A percentile compares a stretch with the other conserved stretches of the same genome.
Evolutionary conservation across 2,888 invertebrate genomes (phyloP).

Genomic region (Leucophenga maculata): DNA sequence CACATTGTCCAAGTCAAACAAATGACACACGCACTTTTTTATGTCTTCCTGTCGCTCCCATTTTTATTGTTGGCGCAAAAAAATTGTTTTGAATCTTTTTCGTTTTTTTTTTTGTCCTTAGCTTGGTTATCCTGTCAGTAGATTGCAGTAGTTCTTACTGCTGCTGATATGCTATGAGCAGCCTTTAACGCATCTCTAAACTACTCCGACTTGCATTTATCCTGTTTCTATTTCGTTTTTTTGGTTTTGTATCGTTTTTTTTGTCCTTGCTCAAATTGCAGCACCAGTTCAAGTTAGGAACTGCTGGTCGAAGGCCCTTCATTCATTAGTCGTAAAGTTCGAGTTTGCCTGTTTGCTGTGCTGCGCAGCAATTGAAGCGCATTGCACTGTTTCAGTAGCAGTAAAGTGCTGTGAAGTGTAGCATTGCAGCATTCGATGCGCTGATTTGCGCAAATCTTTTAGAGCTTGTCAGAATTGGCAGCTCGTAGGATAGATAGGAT

Average conservation of each 20-base stretch:
- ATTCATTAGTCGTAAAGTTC: conserved; percentile 50
- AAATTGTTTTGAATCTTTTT: too few species aligned
- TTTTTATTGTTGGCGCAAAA: conserved; percentile 7
- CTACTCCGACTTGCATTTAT: neutral
- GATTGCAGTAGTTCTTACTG: neutral
- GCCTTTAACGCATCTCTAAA: too few species aligned
- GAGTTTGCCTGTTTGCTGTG: conserved; percentile 41
- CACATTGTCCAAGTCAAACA: conserved; percentile 44
- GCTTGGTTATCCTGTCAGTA: neutral
- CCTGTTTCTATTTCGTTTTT: conserved; percentile 32
- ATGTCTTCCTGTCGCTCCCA: conserved; percentile 28
- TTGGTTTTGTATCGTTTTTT: conserved; percentile 12
- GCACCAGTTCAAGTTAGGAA: conserved; percentile 44
- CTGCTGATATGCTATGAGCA: neutral
- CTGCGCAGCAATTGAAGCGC: conserved; percentile 9
- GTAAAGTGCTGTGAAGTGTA: conserved; percentile 12
- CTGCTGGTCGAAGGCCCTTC: conserved; percentile 62
- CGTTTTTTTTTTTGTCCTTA: neutral
- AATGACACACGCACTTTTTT: conserved; percentile 59
- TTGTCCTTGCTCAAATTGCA: conserved; percentile 49
- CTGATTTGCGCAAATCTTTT: conserved; percentile 64
- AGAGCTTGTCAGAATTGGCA: conserved; percentile 47
- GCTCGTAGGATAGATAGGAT: too few species aligned
- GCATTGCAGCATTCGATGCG: conserved; percentile 17
- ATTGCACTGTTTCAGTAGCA: conserved; percentile 28